Evolutionary conservation across 2,888 invertebrate species (phyloP), one percentile per base, ranked within the genome.

Genomic region (Dermolepida albohirtum): DNA sequence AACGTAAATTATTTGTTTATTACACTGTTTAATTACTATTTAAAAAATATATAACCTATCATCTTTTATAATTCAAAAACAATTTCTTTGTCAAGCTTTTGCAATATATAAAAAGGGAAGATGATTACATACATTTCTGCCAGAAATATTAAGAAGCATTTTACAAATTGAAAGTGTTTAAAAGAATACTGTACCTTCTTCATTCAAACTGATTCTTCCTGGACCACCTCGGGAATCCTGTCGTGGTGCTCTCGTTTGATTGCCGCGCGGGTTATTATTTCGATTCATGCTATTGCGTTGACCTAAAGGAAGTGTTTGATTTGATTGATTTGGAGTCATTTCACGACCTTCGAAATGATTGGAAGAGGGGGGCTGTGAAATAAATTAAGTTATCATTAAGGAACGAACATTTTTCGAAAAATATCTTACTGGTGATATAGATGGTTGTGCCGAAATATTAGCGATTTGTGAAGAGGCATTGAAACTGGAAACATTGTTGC

Each of bases 391-490:
- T 39, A 22, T 22, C 22, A 22, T 22, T 22, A 63, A 62, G 41
- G 22, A 55, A 12, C 5, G 41, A 7, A 29, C 11, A 11, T n/a
- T 39, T 43, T 41, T 27, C 55, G n/a, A 0, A 1, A 29, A 29
- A 29, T 2, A n/a, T 52, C 78, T 80, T 79, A 85, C 84, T 62
- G 85, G 84, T n/a, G 85, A 84, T 50, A 80, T 74, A n/a, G 84
- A 74, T n/a, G 82, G 78, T 68, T 80, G 64, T 49, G 44, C 44
- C 16, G 47, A 54, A 12, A 59, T 66, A 39, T 43, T 14, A 8
- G 52, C 5, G 16, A 67, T 62, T 14, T 43, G 74, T 70, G 72
- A 64, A 75, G 75, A 74, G 73, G 77, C 64, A 76, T 79, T 50
- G 76, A 80, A 69, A 74, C 67, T 71, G 44, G 59, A 59, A 64